Evolutionary conservation across 2,888 invertebrate genomes (phyloP), one percentile per base, ranked within the genome.

Genomic region (Tuta absoluta): DNA sequence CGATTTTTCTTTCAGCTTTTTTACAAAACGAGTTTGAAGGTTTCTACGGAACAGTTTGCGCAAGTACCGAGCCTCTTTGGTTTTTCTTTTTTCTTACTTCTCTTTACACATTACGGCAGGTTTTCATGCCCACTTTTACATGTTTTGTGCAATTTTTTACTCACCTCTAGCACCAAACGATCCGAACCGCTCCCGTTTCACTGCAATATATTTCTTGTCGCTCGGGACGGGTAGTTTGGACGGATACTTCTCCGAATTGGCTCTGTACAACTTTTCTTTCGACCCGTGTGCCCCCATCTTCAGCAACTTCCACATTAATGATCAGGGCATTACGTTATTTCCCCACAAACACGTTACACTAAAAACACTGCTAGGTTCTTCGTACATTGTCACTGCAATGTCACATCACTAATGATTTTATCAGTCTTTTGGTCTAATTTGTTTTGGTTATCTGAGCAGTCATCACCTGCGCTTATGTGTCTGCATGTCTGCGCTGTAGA

Each of bases 281-380:
- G 95, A 95, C 78, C 95, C 94, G 89, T 95, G 95, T 72, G 95
- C 95, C 75, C 95, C 95, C 95, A 95, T 95, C 82, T 89, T 93
- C 79, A 79, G 74, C 72, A 80, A 78, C 81, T 81, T 87, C 64
- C 49, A 64, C 86, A 86, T 85, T 68, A 82, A 86, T 75, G 77
- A 73, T 82, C 73, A 81, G 72, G 75, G 74, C 87, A 86, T 85
- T 74, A 68, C 80, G 75, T 72, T 70, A 73, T 69, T 68, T 73
- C 38, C 68, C 64, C 68, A 69, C 71, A 21, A 48, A 48, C 21
- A 48, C 17, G 28, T 48, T 48, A 38, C 49, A 61, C 68, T 72
- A 69, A 74, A 72, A 69, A 71, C 74, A 78, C 77, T 72, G 71
- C 72, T 75, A 82, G 78, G 79, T 82, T 80, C 82, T 79, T 74